phyloP scores from a whole-genome alignment of 2,797 vertebrate genomes.

The Poeciliopsis paucimaculata region DNA sequence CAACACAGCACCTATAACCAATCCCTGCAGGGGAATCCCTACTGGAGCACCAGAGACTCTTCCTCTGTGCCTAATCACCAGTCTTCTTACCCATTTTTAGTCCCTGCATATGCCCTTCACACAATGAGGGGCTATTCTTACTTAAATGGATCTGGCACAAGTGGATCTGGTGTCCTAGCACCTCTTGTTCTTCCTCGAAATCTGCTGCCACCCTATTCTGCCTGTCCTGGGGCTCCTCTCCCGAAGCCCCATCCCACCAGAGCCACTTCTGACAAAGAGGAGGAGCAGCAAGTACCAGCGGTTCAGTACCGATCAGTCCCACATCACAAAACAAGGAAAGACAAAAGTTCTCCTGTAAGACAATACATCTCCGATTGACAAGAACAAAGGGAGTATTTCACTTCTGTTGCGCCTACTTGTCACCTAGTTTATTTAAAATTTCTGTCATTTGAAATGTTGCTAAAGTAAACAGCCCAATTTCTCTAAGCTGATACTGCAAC shows the following conservation, averaged over 20 bases:
- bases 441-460: background rate
- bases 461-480: background rate
- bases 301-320: constrained; percentile 60
- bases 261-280: constrained; percentile 70
- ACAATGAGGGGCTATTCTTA: constrained; percentile 68
- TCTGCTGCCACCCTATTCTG: constrained; percentile 42
- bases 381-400: background rate
- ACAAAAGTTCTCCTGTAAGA: constrained; percentile 32
- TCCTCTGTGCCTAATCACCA: constrained; percentile 35
- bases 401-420: background rate
- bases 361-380: constrained; percentile 59
- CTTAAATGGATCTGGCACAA: constrained; percentile 47
- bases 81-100: constrained; percentile 60
- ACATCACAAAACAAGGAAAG: constrained; percentile 74
- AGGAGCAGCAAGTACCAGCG: constrained; percentile 76
- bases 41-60: constrained; percentile 52
- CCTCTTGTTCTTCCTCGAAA: constrained; percentile 63
- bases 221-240: constrained; percentile 32
- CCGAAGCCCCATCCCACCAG: constrained; percentile 49
- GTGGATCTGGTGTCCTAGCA: constrained; percentile 46
- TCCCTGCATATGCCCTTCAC: constrained; percentile 65
- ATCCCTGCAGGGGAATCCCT: constrained; percentile 51
- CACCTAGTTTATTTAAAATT: background rate
- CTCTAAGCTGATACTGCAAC: background rate
- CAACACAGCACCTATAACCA: constrained; percentile 29